A percentile compares a stretch with the other conserved stretches of the same genome.
phyloP scores from a whole-genome alignment of 2,113 vertebrate species.

The Barnardius zonarius region DNA sequence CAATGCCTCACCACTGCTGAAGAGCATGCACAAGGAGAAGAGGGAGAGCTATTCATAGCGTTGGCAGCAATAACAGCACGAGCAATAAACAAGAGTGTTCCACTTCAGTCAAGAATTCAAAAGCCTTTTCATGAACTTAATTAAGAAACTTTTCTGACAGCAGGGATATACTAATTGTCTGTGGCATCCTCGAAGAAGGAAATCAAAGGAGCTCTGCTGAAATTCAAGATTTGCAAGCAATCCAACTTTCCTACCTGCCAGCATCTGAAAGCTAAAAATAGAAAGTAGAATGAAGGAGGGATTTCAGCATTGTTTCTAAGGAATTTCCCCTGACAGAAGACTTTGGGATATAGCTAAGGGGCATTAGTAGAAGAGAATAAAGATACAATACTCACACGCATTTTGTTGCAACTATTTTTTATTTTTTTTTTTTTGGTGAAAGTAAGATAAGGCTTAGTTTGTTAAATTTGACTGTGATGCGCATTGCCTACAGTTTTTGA shows the following conservation, averaged over 20 bases:
- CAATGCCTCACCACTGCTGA: neutral
- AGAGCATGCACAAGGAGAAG: neutral
- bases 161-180: constrained; percentile 15
- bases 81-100: constrained; percentile 30
- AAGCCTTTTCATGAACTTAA: constrained; percentile 60
- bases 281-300: neutral
- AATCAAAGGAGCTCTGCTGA: constrained; percentile 35
- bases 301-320: neutral
- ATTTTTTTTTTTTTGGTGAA: neutral
- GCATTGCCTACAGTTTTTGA: neutral
- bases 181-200: neutral
- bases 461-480: neutral
- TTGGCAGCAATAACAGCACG: neutral
- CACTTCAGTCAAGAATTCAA: constrained; percentile 59
- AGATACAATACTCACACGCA: neutral
- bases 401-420: neutral
- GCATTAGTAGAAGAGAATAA: neutral
- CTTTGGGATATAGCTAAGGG: neutral
- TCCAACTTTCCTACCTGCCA: constrained; percentile 27
- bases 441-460: neutral
- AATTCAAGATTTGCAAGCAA: constrained; percentile 26
- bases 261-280: constrained; percentile 44
- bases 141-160: constrained; percentile 63
- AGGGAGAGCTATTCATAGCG: neutral
- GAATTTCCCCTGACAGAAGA: neutral